A percentile compares a stretch with the other conserved stretches of the same genome.
Evolutionary conservation across 2,797 vertebrate species (phyloP).

Genomic region (Pseudomugil tenellus): DNA sequence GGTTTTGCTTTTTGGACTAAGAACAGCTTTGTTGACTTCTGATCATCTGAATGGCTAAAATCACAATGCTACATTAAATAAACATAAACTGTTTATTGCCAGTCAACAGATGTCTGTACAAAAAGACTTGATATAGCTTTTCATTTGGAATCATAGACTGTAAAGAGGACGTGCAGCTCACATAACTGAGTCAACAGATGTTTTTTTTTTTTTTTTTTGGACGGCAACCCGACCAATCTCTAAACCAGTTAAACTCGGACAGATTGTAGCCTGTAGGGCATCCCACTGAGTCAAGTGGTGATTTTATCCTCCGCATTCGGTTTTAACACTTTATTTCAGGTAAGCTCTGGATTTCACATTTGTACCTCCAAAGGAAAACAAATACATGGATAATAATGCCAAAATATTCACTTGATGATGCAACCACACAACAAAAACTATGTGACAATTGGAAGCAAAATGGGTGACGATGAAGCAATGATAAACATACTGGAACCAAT

Average conservation of each 20-base stretch:
- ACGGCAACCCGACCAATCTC: too few relatives aligned
- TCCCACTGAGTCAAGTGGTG: too few relatives aligned
- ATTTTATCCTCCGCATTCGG: too few relatives aligned
- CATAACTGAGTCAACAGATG: too few relatives aligned
- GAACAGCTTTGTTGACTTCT: background rate
- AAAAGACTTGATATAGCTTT: background rate
- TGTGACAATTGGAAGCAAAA: background rate
- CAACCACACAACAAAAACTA: background rate
- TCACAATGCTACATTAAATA: background rate
- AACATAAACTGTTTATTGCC: background rate
- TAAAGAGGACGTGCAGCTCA: too few relatives aligned
- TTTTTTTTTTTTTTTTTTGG: background rate
- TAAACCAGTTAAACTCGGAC: too few relatives aligned
- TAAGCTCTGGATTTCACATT: too few relatives aligned
- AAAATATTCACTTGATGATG: background rate
- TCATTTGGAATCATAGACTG: too few relatives aligned
- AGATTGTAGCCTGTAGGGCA: too few relatives aligned
- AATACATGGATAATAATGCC: too few relatives aligned
- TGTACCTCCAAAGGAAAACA: too few relatives aligned
- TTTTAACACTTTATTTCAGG: too few relatives aligned
- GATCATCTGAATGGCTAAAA: background rate
- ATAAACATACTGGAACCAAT: constrained; percentile 3
- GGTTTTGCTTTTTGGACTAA: background rate
- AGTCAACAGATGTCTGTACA: background rate
- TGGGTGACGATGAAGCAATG: background rate